phyloP scores from a whole-genome alignment of 2,888 invertebrate genomes.

The Leucania comma region DNA sequence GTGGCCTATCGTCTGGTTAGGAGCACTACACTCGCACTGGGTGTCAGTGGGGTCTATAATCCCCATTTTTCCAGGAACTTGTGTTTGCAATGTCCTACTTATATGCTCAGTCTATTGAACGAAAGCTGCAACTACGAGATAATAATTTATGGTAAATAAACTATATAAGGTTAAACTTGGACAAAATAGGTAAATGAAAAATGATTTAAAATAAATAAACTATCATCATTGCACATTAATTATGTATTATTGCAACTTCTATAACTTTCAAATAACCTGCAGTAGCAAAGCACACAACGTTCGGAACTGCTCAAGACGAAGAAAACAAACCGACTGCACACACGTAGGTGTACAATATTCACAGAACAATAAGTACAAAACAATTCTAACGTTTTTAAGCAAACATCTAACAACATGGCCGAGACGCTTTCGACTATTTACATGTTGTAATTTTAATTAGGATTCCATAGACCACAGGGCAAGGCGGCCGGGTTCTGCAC shows the following conservation, averaged over 20 bases:
- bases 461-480: conserved; percentile 83
- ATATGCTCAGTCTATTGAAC: too few species aligned
- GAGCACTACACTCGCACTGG: too few species aligned
- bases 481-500: conserved; percentile 72
- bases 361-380: conserved; percentile 58
- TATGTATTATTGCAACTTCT: conserved; percentile 19
- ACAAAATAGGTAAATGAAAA: too few species aligned
- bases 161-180: too few species aligned
- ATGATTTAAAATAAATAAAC: background rate
- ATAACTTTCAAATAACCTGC: conserved; percentile 27
- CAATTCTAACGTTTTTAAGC: conserved; percentile 74
- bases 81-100: too few species aligned
- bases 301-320: conserved; percentile 39
- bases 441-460: conserved; percentile 90
- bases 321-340: conserved; percentile 27
- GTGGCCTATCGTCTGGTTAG: too few species aligned
- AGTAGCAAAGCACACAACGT: conserved; percentile 23
- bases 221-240: conserved; percentile 3
- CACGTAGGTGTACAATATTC: conserved; percentile 36
- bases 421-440: conserved; percentile 83
- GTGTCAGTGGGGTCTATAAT: too few species aligned
- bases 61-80: too few species aligned
- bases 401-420: conserved; percentile 76
- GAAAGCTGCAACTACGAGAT: too few species aligned
- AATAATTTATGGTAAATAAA: background rate